Evolutionary conservation across 1,140 invertebrate species (phyloP).

Genomic region (Hypsibius dujardini): DNA sequence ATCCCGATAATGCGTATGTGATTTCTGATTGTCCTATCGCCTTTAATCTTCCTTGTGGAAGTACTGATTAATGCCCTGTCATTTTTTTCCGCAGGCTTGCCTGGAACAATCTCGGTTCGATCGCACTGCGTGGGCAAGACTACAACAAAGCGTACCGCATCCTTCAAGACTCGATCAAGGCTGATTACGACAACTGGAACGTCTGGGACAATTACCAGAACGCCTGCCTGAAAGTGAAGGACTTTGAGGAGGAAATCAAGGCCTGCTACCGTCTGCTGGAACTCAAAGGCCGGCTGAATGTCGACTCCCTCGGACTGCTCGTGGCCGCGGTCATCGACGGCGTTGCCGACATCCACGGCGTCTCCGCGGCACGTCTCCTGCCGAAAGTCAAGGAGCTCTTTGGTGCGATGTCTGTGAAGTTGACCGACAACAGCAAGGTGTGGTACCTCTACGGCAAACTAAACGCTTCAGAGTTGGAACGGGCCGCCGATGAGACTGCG

Average conservation of each 20-base stretch:
- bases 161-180: slow-evolving; percentile 65
- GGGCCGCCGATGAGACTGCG: background rate
- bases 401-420: slow-evolving; percentile 49
- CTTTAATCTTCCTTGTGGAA: background rate
- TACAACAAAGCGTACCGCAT: slow-evolving; percentile 44
- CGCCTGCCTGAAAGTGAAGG: slow-evolving; percentile 50
- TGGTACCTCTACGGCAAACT: slow-evolving; percentile 17
- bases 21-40: slow-evolving; percentile 18
- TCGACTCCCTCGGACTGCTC: slow-evolving; percentile 54
- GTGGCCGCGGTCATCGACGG: slow-evolving; percentile 50
- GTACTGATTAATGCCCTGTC: background rate
- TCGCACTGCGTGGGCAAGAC: slow-evolving; percentile 67
- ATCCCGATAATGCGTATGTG: slow-evolving; percentile 45
- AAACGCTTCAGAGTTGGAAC: background rate
- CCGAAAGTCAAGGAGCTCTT: slow-evolving; percentile 54
- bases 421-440: slow-evolving; percentile 19
- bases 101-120: slow-evolving; percentile 82
- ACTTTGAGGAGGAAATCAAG: slow-evolving; percentile 47
- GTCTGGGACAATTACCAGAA: slow-evolving; percentile 86
- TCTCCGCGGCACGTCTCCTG: slow-evolving; percentile 34
- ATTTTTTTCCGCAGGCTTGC: slow-evolving; percentile 54
- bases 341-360: slow-evolving; percentile 40
- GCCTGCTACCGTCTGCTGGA: slow-evolving; percentile 65
- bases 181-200: slow-evolving; percentile 85
- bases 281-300: slow-evolving; percentile 59